Percentiles rank a stretch among this genome's conserved stretches.
These are phyloP conservation scores for Caradrina clavipalpis DNA, from an alignment of 2,888 invertebrate species.

Conservation along the genomic window DNA sequence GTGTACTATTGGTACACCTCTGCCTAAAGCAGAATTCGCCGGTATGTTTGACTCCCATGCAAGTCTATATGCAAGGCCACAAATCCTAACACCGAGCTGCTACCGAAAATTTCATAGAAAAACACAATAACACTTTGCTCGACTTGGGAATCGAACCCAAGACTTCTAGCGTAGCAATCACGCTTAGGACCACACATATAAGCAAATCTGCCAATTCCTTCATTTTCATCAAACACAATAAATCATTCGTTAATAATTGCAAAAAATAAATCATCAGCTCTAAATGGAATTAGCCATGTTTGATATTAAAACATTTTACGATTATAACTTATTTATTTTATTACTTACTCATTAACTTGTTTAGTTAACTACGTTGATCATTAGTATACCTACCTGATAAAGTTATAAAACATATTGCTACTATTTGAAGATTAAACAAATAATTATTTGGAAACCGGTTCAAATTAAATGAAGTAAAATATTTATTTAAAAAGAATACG, in stretches of 20 bases:
- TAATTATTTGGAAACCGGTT: constrained; percentile 65
- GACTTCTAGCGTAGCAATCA: no score
- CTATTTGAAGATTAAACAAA: constrained; percentile 61
- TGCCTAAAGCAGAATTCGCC: no score
- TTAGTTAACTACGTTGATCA: constrained; percentile 51
- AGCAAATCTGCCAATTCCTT: background rate
- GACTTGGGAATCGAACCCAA: no score
- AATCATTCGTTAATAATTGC: constrained; percentile 29
- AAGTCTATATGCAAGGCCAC: no score
- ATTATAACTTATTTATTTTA: constrained; percentile 61
- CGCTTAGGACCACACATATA: background rate
- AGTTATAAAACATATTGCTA: constrained; percentile 61
- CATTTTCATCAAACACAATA: constrained; percentile 12
- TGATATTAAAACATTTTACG: constrained; percentile 42
- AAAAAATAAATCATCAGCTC: constrained; percentile 25
- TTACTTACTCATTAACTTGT: constrained; percentile 53
- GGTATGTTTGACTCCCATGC: no score
- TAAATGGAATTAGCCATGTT: constrained; percentile 42
- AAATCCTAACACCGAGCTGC: no score
- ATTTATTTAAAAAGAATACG: background rate
- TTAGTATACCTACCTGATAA: constrained; percentile 58
- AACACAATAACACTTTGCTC: no score
- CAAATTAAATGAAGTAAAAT: background rate
- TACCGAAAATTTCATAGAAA: no score
- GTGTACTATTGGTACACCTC: no score